phyloP scores from a whole-genome alignment of 2,797 vertebrate genomes.

The Malacoraja senta region DNA sequence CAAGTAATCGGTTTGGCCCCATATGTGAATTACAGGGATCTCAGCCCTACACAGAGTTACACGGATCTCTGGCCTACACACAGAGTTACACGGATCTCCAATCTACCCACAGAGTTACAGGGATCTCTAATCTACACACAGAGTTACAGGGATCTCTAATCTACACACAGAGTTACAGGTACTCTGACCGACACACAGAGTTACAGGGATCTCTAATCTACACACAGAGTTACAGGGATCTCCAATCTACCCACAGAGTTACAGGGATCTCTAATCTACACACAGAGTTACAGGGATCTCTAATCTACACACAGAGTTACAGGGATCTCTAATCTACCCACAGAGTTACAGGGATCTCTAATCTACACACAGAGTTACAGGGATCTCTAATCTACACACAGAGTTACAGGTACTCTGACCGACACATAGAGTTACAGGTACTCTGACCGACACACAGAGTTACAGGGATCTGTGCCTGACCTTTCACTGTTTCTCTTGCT shows the following conservation, averaged over 20 bases:
- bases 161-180: too few species aligned
- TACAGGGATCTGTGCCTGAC: neutral
- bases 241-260: too few species aligned
- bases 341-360: too few species aligned
- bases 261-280: too few species aligned
- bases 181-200: neutral
- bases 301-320: too few species aligned
- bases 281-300: neutral
- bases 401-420: neutral
- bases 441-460: neutral
- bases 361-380: too few species aligned
- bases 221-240: neutral
- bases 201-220: neutral
- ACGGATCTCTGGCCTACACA: too few species aligned
- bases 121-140: neutral
- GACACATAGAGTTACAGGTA: too few species aligned
- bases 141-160: neutral
- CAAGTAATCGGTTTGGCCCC: too few species aligned
- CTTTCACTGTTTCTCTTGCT: constrained; percentile 34
- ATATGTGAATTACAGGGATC: too few species aligned
- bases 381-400: neutral
- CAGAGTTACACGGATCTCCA: too few species aligned
- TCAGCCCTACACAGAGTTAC: neutral
- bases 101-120: neutral
- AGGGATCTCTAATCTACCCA: too few species aligned